These are phyloP conservation scores for Aleiodes testaceus DNA, from an alignment of 2,888 invertebrate genomes.

Conservation along the genomic window DNA sequence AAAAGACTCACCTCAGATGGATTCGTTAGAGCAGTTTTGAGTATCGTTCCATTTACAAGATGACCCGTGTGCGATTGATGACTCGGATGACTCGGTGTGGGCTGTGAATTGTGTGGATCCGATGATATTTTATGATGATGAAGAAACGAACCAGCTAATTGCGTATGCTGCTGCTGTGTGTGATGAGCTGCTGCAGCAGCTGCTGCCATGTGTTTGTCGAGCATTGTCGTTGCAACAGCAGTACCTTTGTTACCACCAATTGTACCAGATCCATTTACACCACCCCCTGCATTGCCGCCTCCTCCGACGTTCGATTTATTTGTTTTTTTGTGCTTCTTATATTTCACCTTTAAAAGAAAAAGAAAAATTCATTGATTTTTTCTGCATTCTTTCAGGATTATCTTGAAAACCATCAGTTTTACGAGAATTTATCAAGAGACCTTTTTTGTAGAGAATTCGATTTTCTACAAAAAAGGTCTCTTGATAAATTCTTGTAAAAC, in stretches of 20 bases:
- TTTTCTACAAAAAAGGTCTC: no score
- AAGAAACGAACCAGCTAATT: slow-evolving; percentile 67
- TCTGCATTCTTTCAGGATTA: no score
- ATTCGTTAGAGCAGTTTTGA: slow-evolving; percentile 95
- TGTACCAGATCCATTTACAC: slow-evolving; percentile 69
- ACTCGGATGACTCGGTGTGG: slow-evolving; percentile 68
- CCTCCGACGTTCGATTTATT: slow-evolving; percentile 75
- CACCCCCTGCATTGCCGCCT: slow-evolving; percentile 67
- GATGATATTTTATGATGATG: slow-evolving; percentile 72
- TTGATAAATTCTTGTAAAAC: no score
- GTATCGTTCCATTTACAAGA: slow-evolving; percentile 92
- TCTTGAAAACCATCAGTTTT: no score
- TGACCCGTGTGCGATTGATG: slow-evolving; percentile 78
- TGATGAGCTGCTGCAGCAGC: slow-evolving; percentile 70
- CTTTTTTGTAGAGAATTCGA: no score
- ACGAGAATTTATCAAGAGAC: no score
- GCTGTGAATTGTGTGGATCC: slow-evolving; percentile 67
- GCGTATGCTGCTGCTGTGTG: slow-evolving; percentile 71
- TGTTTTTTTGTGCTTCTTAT: slow-evolving; percentile 96
- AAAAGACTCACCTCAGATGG: slow-evolving; percentile 83
- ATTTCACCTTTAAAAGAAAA: slow-evolving; percentile 81
- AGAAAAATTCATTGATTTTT: background rate
- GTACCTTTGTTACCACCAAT: slow-evolving; percentile 61
- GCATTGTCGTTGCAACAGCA: slow-evolving; percentile 62
- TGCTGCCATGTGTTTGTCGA: slow-evolving; percentile 72